A percentile compares a stretch with the other conserved stretches of the same genome.
Conservation (phyloP, 2,113 vertebrate genomes). For the Myrmophylax atrothorax region DNA sequence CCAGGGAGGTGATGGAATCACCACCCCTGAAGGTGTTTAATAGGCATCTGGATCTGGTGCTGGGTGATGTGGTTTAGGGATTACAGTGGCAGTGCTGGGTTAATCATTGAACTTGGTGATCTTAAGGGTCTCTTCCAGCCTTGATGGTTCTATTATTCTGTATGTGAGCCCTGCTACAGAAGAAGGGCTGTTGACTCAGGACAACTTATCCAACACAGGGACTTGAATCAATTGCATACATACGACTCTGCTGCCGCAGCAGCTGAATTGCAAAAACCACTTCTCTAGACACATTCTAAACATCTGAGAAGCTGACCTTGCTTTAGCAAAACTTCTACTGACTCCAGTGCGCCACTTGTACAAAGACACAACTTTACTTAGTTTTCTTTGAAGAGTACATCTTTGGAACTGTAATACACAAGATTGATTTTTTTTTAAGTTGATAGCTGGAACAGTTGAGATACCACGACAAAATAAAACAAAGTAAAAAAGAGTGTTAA, state of each 20-base stretch:
- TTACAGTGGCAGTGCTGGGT: neutral
- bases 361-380: neutral
- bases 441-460: neutral
- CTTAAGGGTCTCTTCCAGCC: neutral
- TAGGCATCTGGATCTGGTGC: accelerated
- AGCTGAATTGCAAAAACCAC: neutral
- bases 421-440: neutral
- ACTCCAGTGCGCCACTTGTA: neutral
- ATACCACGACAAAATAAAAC: neutral
- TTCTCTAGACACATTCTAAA: neutral
- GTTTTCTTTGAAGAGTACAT: neutral
- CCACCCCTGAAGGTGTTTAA: neutral
- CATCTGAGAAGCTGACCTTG: neutral
- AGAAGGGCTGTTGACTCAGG: neutral
- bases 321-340: neutral
- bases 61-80: neutral
- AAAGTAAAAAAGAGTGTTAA: neutral
- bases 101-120: neutral
- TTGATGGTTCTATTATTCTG: neutral
- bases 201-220: neutral
- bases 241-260: neutral
- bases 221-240: neutral
- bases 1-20: neutral
- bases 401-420: neutral
- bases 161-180: neutral